Evolutionary conservation across 1,140 invertebrate genomes (phyloP), one percentile per base, ranked within the genome.

Genomic region (Drosophila kurseongensis): DNA sequence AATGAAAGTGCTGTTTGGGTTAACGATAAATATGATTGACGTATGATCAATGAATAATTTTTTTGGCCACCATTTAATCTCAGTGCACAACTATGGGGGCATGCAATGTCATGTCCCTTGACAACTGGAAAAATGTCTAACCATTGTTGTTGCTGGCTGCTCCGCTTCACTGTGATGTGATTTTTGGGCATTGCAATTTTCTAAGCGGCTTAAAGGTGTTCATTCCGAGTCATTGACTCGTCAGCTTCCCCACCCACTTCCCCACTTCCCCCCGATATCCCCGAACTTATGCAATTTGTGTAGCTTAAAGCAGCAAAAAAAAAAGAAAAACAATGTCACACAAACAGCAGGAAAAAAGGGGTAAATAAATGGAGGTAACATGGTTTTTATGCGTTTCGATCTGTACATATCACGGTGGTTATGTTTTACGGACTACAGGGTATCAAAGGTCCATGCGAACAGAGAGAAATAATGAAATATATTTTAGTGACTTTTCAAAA

Each of bases 121-220:
- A 66, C 63, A 62, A 61, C 52, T 67, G 18, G 44, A 65, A 58
- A 65, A 61, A 41, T 51, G 58, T 63, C 47, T 4, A 38, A 36
- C 63, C 65, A 63, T 71, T 86, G 55, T 69, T 78, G 78, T 63
- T 65, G 38, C 51, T 47, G 56, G 8, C 45, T 41, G 47, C 47
- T 75, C 59, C 54, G 54, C 60, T 67, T 51, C 57, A 18, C 35
- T 55, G 51, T 65, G 65, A 56, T 75, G 56, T 78, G 57, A 75
- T 78, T 84, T 89, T 89, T 84, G 80, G 58, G 59, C 76, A 80
- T 84, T 84, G 84, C 77, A 83, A 89, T 89, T 89, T 89, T 89
- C 66, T 78, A 89, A 89, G 85, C 80, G 84, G 84, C 85, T 90
- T 89, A 89, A 89, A 89, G 84, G 68, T 89, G 84, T 90, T 84